Conservation (phyloP, 2,888 invertebrate genomes). For the Lucinisca nassula region DNA sequence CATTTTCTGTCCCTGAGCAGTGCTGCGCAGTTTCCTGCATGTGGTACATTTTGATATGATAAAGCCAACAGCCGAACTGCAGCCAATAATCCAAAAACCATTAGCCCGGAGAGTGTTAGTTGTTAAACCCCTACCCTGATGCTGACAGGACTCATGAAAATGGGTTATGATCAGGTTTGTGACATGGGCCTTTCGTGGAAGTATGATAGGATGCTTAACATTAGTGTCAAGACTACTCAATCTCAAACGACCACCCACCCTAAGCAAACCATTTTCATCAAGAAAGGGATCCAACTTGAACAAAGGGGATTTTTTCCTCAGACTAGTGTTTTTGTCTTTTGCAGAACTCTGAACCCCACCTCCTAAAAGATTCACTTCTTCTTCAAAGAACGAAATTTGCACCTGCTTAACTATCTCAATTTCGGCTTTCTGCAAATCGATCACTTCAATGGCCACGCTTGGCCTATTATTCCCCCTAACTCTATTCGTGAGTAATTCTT, state of each 20-base stretch:
- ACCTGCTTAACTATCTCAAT: background rate
- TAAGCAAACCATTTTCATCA: constrained; percentile 58
- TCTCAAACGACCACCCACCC: constrained; percentile 69
- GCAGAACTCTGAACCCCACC: background rate
- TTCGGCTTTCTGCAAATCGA: constrained; percentile 18
- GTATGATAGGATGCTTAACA: constrained; percentile 63
- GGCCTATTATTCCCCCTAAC: background rate
- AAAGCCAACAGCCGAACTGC: constrained; percentile 68
- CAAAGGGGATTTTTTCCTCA: constrained; percentile 21
- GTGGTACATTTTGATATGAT: constrained; percentile 76
- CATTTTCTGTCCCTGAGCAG: constrained; percentile 79
- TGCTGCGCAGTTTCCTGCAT: constrained; percentile 77
- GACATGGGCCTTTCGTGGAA: constrained; percentile 65
- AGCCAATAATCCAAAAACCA: constrained; percentile 82
- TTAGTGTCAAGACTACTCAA: constrained; percentile 3
- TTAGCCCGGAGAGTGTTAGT: constrained; percentile 59
- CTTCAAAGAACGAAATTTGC: background rate
- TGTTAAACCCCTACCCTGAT: constrained; percentile 71
- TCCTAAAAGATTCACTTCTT: background rate
- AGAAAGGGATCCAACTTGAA: constrained; percentile 62
- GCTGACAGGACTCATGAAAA: constrained; percentile 57
- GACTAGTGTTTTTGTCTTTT: background rate
- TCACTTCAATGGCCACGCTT: background rate
- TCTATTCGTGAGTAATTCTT: background rate
- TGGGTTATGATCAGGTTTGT: constrained; percentile 59